phyloP scores from a whole-genome alignment of 92 coral and sea anemone species.

The Anthopleura xanthogrammica region DNA sequence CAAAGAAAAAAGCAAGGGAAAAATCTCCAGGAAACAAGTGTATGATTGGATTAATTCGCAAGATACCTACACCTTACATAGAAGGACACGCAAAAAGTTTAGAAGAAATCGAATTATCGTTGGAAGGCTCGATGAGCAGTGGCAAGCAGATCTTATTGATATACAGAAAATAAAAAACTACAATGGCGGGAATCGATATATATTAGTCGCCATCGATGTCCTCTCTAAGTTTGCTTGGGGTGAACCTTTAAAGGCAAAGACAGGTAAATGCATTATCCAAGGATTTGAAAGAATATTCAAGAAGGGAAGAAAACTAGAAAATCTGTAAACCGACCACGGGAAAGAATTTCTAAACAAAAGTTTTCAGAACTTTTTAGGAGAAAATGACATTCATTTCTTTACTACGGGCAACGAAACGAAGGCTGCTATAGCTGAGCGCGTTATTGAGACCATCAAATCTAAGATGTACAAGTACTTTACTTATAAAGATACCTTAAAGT shows the following conservation, averaged over 20 bases:
- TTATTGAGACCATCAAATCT: slow-evolving; percentile 25
- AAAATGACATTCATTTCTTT: slow-evolving; percentile 18
- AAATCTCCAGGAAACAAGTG: slow-evolving; percentile 41
- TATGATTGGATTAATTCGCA: slow-evolving; percentile 38
- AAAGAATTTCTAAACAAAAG: slow-evolving; percentile 26
- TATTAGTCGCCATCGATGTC: slow-evolving; percentile 25
- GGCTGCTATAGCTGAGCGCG: slow-evolving; percentile 41
- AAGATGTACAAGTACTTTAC: slow-evolving; percentile 8
- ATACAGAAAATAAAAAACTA: slow-evolving; percentile 22
- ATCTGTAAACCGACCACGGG: slow-evolving; percentile 31
- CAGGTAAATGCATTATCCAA: slow-evolving; percentile 27
- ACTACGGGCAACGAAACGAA: slow-evolving; percentile 38
- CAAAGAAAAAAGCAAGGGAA: slow-evolving; percentile 31
- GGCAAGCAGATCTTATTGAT: slow-evolving; percentile 48
- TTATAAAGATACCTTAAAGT: no score
- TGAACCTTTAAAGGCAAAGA: slow-evolving; percentile 35
- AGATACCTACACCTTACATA: slow-evolving; percentile 18
- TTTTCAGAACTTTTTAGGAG: slow-evolving; percentile 21
- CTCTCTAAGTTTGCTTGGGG: slow-evolving; percentile 29
- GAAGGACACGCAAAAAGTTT: slow-evolving; percentile 7
- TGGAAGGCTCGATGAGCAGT: slow-evolving; percentile 33
- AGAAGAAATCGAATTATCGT: slow-evolving; percentile 20
- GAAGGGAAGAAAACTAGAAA: slow-evolving; percentile 43
- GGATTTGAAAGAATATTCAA: slow-evolving; percentile 40
- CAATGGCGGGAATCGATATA: slow-evolving; percentile 33